Evolutionary conservation across 1,140 invertebrate genomes (phyloP).

Genomic region (Diorhabda carinulata): DNA sequence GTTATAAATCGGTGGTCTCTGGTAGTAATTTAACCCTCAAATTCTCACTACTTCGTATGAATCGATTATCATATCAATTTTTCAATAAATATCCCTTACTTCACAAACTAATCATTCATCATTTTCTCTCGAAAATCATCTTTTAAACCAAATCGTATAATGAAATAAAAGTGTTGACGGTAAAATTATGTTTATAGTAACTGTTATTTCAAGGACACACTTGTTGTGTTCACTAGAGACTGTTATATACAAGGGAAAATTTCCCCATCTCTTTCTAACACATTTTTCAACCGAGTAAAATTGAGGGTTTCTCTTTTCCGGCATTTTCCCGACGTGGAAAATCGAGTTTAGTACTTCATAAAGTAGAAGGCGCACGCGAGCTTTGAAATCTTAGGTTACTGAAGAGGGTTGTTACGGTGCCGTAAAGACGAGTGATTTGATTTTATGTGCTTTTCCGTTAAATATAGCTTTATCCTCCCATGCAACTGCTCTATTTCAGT

Average conservation of each 20-base stretch:
- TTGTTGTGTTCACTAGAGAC: conserved; percentile 42
- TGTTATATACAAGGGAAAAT: conserved; percentile 1
- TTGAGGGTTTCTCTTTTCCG: conserved; percentile 9
- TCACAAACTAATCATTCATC: background rate
- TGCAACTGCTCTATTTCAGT: conserved; percentile 6
- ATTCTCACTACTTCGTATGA: conserved; percentile 6
- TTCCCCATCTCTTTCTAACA: conserved; percentile 9
- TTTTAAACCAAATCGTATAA: conserved; percentile 30
- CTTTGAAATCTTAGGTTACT: conserved; percentile 46
- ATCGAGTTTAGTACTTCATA: conserved; percentile 46
- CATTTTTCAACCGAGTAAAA: background rate
- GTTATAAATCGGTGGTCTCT: too few species aligned
- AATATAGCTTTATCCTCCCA: conserved; percentile 43
- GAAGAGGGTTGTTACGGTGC: conserved; percentile 45
- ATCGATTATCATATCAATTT: too few species aligned
- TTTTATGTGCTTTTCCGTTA: conserved; percentile 47
- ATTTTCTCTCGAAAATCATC: conserved; percentile 34
- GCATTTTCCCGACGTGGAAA: conserved; percentile 14
- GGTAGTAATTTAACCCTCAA: too few species aligned
- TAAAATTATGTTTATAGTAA: conserved; percentile 49
- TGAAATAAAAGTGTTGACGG: conserved; percentile 44
- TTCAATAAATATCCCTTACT: too few species aligned
- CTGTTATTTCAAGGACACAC: conserved; percentile 48
- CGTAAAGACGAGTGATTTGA: conserved; percentile 48
- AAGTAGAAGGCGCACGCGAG: conserved; percentile 47